Evolutionary conservation across 2,113 vertebrate species (phyloP), one percentile per base, ranked within the genome.

Genomic region (Varanus komodoensis): DNA sequence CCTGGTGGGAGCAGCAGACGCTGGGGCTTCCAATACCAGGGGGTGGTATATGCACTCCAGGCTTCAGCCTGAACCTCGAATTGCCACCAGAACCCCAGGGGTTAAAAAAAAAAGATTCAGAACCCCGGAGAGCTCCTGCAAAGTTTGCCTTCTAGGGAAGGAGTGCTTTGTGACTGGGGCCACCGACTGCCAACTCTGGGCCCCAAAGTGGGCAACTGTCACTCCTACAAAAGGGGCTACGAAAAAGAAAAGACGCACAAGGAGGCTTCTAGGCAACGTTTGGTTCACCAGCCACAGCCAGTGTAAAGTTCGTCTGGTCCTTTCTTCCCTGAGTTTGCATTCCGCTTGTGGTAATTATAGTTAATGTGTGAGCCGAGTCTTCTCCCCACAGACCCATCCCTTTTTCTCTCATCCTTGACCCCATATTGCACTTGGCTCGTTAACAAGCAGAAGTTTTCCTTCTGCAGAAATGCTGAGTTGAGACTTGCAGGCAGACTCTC

Each of bases 371-470:
- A 84, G 57, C 23, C 3, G 87, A 25, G 7, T 52, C 34, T 75
- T n/a, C 52, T 5, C 44, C 67, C 27, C 38, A 8, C 68, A 27
- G 1, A 8, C 68, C 6, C 54, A 54, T 12, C 34, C 34, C 78
- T 3, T 67, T 88, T 67, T 84, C 89, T 74, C 38, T 29, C 48
- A 6, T 0, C 8, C 34, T 12, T 11, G 48, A 14, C 19, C 67
- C 12, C 61, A 1, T 85, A 75, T 9, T 78, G 21, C 82, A n/a
- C 61, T 3, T 73, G 81, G 84, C 19, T 86, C 25, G 50, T 86
- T 61, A 78, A 81, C 34, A 34, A 71, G 44, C 32, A 57, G 93
- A 54, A 15, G 67, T 91, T 80, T 82, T 15, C 68, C 67, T 69
- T 77, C 54, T 2, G 3, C 0, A 34, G 34, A 12, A 73, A 50